phyloP scores from a whole-genome alignment of 2,888 invertebrate species.

The Apodemia duryi region DNA sequence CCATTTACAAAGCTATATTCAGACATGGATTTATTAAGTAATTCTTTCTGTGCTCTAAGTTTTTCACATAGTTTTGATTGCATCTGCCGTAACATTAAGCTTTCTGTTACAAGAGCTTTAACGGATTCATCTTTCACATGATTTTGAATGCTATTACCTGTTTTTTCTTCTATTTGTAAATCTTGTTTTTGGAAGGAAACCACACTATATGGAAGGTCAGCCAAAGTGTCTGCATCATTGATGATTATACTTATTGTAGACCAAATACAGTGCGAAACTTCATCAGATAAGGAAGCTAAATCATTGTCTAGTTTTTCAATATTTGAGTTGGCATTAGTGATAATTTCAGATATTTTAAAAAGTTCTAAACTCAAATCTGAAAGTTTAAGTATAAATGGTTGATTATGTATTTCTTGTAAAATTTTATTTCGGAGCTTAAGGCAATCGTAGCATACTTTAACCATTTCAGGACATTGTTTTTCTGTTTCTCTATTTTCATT shows the following conservation, averaged over 20 bases:
- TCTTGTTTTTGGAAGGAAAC: conserved; percentile 68
- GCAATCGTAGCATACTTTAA: conserved; percentile 77
- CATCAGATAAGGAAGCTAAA: conserved; percentile 48
- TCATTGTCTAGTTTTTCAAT: conserved; percentile 52
- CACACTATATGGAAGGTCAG: conserved; percentile 65
- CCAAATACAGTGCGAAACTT: conserved; percentile 62
- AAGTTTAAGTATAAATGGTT: conserved; percentile 62
- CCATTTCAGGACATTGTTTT: conserved; percentile 71
- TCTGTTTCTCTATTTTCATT: conserved; percentile 61
- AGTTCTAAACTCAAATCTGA: conserved; percentile 66
- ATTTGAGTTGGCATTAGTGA: conserved; percentile 56
- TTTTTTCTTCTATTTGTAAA: conserved; percentile 68
- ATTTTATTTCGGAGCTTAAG: conserved; percentile 74
- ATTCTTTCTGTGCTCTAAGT: conserved; percentile 52
- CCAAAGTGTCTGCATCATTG: conserved; percentile 53
- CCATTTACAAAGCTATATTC: conserved; percentile 60
- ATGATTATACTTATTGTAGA: conserved; percentile 59
- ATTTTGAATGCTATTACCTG: conserved; percentile 48
- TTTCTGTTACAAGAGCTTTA: conserved; percentile 65
- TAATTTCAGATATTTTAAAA: conserved; percentile 60
- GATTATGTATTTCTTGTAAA: conserved; percentile 61
- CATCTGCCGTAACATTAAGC: conserved; percentile 56
- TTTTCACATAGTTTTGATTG: conserved; percentile 53
- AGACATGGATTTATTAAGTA: conserved; percentile 48
- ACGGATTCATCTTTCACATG: conserved; percentile 50